Evolutionary conservation across 1,140 invertebrate genomes (phyloP), one percentile per base, ranked within the genome.

Genomic region (Lepidurus packardi): DNA sequence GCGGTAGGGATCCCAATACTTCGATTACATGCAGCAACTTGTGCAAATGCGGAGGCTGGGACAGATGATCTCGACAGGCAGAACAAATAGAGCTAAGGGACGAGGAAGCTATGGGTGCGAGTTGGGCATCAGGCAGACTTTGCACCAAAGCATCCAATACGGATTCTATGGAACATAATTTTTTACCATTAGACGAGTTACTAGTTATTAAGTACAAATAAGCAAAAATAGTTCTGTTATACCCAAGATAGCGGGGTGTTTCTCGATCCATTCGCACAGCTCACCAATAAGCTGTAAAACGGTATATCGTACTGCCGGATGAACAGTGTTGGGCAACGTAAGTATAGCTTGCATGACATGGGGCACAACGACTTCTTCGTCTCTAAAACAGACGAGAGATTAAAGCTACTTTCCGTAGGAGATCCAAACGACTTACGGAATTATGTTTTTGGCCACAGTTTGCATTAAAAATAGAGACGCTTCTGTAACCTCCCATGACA

Each of bases 391-490:
- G 79, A 79, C 80, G 80, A 77, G 77, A 73, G 43, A 79, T 75
- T 34, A 75, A 25, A n/a, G 21, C 41, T 10, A 3, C 41, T 78
- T 78, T 25, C 25, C 43, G 43, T n/a, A 13, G 73, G 16, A 79
- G n/a, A 78, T 74, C 79, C 44, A 1, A 21, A 74, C 24, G 21
- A 92, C 94, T 92, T 87, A 98, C 96, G 95, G 95, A 82, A 97
- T 84, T 84, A 98, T 93, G 86, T 97, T 97, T 87, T 96, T 97
- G 4, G 95, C 95, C 1, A 98, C 93, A 78, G 95, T 91, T 84
- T 95, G 92, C 94, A 99, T 98, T 8, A 99, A 90, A 86, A 96
- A 99, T 0, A 99, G 87, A 0, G 95, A 92, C n/a, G 97, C 93
- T 86, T 99, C 97, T 5, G 92, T 93, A 24, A 91, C 89, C 82